A percentile compares a stretch with the other conserved stretches of the same genome.
Evolutionary conservation across 1,140 invertebrate genomes (phyloP).

Genomic region (Homarus americanus): DNA sequence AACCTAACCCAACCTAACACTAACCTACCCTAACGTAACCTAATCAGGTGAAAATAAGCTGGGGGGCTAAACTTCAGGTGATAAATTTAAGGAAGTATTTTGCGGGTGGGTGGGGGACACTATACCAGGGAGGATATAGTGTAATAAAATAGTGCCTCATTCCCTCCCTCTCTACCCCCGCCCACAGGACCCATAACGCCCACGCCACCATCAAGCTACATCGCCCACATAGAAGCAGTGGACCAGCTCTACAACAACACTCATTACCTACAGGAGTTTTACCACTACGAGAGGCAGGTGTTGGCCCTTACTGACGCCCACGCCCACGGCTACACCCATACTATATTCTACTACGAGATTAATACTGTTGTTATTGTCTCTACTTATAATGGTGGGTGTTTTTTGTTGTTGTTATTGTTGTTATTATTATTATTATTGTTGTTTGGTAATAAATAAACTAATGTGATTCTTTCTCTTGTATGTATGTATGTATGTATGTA

Average conservation of each 20-base stretch:
- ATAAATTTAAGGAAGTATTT: too few relatives aligned
- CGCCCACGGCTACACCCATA: not conserved
- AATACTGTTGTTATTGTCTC: conserved; percentile 1
- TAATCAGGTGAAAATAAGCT: too few relatives aligned
- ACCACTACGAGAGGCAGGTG: not conserved
- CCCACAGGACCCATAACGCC: conserved; percentile 22
- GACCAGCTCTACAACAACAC: conserved; percentile 25
- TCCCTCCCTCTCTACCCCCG: not conserved
- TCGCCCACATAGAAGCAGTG: conserved; percentile 11
- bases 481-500: conserved; percentile 12
- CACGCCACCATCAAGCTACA: conserved; percentile 8
- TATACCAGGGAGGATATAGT: too few relatives aligned
- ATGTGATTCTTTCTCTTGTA: too few relatives aligned
- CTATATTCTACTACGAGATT: conserved; percentile 5
- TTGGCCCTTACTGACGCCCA: not conserved
- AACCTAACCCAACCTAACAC: too few relatives aligned
- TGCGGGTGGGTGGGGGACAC: too few relatives aligned
- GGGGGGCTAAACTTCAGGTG: too few relatives aligned
- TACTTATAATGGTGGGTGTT: not conserved
- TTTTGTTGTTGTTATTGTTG: too few relatives aligned
- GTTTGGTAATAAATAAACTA: too few relatives aligned
- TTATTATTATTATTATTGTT: too few relatives aligned
- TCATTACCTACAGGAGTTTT: conserved; percentile 30
- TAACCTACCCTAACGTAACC: too few relatives aligned
- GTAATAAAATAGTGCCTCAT: not conserved